These are phyloP conservation scores for Hipparchia sbordonii DNA, from an alignment of 2,888 invertebrate genomes.

Conservation along the genomic window DNA sequence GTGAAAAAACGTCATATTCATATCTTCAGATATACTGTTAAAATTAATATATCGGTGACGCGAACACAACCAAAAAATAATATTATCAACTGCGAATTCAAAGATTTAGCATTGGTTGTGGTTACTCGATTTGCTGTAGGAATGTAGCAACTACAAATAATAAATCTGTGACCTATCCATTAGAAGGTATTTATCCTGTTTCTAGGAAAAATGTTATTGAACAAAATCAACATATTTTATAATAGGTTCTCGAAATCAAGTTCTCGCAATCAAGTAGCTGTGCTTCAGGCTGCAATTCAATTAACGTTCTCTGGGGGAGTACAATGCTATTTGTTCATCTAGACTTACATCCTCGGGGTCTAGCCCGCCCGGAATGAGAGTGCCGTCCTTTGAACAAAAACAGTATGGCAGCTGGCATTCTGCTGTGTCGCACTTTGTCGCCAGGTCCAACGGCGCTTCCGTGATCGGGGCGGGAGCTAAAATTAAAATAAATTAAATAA, in stretches of 20 bases:
- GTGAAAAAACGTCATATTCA: no score
- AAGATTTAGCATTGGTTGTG: no score
- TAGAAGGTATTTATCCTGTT: background rate
- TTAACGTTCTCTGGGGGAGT: constrained; percentile 30
- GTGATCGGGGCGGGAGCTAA: constrained; percentile 91
- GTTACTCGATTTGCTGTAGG: no score
- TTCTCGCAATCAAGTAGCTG: constrained; percentile 21
- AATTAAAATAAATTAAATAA: constrained; percentile 19
- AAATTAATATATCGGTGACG: no score
- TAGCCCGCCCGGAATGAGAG: constrained; percentile 91
- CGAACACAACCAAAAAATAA: no score
- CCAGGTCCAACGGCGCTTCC: constrained; percentile 90
- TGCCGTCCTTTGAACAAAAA: constrained; percentile 96
- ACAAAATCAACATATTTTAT: constrained; percentile 1
- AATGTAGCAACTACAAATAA: no score
- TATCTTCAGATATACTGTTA: no score
- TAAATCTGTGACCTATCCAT: no score
- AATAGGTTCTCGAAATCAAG: constrained; percentile 21
- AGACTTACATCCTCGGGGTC: constrained; percentile 89
- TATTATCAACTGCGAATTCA: no score
- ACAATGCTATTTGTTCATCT: constrained; percentile 30
- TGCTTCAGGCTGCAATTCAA: constrained; percentile 33
- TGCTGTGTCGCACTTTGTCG: constrained; percentile 89
- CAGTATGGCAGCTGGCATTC: constrained; percentile 93
- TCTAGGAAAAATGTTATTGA: background rate